These are phyloP conservation scores for Parapristionchus giblindavisi DNA, from an alignment of 2,888 invertebrate species.

Conservation along the genomic window DNA sequence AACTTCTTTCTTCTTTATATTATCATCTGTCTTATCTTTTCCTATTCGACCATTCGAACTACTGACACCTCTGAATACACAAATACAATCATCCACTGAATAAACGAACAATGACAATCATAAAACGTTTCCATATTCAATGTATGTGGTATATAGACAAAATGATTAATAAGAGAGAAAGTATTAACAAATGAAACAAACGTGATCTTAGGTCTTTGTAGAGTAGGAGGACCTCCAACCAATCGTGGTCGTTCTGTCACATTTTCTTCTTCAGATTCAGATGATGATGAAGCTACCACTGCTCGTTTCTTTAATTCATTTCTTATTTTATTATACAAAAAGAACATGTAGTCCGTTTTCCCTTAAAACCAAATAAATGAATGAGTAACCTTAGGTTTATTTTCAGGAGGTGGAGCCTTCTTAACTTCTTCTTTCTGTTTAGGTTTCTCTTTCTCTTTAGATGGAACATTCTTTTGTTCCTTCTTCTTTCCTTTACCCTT, in stretches of 20 bases:
- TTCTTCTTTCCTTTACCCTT: constrained; percentile 34
- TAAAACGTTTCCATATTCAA: too few relatives aligned
- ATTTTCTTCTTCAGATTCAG: neutral
- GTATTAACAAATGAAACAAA: neutral
- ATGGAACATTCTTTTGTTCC: neutral
- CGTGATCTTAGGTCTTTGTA: neutral
- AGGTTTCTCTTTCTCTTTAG: constrained; percentile 6
- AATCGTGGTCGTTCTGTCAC: neutral
- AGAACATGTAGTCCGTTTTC: neutral
- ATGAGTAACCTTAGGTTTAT: neutral
- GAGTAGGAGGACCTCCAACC: constrained; percentile 33
- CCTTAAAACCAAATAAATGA: neutral
- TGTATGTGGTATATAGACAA: too few relatives aligned
- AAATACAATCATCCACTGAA: too few relatives aligned
- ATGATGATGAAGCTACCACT: constrained; percentile 2
- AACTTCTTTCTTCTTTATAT: constrained; percentile 3
- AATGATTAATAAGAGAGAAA: neutral
- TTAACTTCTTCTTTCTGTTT: constrained; percentile 7
- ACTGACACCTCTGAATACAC: too few relatives aligned
- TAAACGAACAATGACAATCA: too few relatives aligned
- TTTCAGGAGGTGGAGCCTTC: constrained; percentile 2
- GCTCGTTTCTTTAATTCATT: constrained; percentile 5
- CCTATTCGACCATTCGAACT: too few relatives aligned
- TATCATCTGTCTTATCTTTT: constrained; percentile 14
- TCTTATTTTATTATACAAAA: neutral